Evolutionary conservation across 2,113 vertebrate species (phyloP), one percentile per base, ranked within the genome.

Genomic region (Phylloscopus whistleri): DNA sequence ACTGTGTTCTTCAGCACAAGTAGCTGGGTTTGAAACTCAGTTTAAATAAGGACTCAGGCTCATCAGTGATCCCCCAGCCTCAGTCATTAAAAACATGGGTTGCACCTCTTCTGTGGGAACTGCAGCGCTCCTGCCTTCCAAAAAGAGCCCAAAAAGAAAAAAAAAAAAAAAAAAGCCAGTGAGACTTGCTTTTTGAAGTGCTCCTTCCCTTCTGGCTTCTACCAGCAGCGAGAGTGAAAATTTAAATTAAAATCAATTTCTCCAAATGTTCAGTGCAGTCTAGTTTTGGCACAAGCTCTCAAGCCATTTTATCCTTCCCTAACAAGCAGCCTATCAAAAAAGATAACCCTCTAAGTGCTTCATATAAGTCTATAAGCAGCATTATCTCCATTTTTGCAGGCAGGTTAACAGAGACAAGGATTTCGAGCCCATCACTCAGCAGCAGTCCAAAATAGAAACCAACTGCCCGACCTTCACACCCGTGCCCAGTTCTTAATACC

Each of bases 261-360:
- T 95, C 95, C 96, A 96, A 95, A 95, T 95, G 93, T 94, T 96
- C 94, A 94, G 64, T 75, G 76, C 92, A 95, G 93, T 64, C 93
- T 93, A 67, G 93, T 95, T 96, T 94, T 97, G 95, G 96, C 92
- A 96, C 79, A 68, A 70, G 83, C 68, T 74, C 76, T 90, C 90
- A 93, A 92, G 93, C 92, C 92, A 78, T 95, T 92, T 92, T 94
- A 96, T 93, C 83, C 84, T 87, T 84, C 82, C 64, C 85, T 95
- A 96, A 95, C 94, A 96, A 96, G 90, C 91, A 95, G 90, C 90
- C 95, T 93, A 96, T 95, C 93, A 90, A 90, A 96, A 96, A 84
- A 86, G 94, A 94, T 96, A 97, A 96, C 88, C 91, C 90, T 93
- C 79, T 67, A 94, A 95, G 92, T 94, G 94, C 92, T 90, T 94